A percentile compares a stretch with the other conserved stretches of the same genome.
Conservation (phyloP, 2,888 invertebrate genomes). For the Eugnorisma glareosa region DNA sequence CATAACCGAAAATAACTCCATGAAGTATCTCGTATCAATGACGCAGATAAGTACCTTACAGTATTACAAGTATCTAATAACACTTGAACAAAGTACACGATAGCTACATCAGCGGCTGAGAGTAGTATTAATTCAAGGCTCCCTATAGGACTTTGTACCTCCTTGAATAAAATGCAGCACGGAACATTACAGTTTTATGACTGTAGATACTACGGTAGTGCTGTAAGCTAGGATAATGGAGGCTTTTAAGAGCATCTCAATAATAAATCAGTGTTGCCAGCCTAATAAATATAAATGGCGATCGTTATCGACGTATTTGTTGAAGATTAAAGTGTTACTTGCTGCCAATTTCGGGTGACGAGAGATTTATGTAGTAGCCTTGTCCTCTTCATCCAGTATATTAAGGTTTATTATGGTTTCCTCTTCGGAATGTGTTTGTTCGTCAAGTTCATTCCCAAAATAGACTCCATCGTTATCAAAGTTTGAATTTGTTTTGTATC, state of each 20-base stretch:
- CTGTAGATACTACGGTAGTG: conserved; percentile 1
- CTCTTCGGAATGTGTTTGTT: conserved; percentile 3
- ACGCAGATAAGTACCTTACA: conserved; percentile 19
- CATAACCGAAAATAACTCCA: neutral
- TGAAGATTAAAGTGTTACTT: conserved; percentile 24
- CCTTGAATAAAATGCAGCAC: conserved; percentile 35
- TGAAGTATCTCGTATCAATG: conserved; percentile 9
- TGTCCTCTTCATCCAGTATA: conserved; percentile 16
- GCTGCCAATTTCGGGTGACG: conserved; percentile 19
- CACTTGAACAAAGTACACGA: conserved; percentile 45
- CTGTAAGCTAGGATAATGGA: conserved; percentile 24
- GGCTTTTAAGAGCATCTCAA: conserved; percentile 12
- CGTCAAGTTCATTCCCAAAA: conserved; percentile 59
- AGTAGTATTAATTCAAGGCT: conserved; percentile 44
- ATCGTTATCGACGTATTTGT: conserved; percentile 34
- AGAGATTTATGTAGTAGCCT: conserved; percentile 32
- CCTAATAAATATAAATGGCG: conserved; percentile 37
- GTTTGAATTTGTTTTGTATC: conserved; percentile 66
- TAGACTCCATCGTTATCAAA: conserved; percentile 56
- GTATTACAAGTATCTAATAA: conserved; percentile 29
- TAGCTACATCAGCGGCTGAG: conserved; percentile 12
- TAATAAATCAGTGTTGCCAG: conserved; percentile 29
- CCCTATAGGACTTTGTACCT: conserved; percentile 27
- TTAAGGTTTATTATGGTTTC: conserved; percentile 30
- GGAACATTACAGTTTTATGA: conserved; percentile 24